Conservation (phyloP, 2,113 vertebrate species). For the Dolichotis patagonum region DNA sequence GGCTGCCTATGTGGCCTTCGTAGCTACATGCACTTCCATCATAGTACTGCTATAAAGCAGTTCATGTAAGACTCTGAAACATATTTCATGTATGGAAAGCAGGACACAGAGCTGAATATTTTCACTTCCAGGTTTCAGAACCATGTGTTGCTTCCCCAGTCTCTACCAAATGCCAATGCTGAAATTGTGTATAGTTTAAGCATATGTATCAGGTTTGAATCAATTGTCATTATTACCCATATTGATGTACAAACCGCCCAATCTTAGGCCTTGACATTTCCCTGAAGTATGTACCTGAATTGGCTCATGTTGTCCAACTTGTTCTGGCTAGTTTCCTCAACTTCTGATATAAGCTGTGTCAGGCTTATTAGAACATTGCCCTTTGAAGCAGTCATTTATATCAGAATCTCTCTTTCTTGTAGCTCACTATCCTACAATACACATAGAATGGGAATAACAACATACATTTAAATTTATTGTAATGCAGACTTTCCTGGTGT, state of each 20-base stretch:
- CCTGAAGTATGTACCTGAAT: background rate
- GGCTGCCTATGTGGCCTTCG: background rate
- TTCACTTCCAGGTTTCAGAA: background rate
- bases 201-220: background rate
- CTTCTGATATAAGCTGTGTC: background rate
- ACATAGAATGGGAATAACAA: background rate
- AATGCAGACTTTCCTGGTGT: background rate
- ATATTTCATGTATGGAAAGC: background rate
- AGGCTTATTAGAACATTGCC: background rate
- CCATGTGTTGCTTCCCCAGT: background rate
- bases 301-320: background rate
- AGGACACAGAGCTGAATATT: background rate
- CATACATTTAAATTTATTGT: background rate
- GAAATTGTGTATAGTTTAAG: background rate
- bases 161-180: background rate
- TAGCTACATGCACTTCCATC: background rate
- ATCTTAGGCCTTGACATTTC: background rate
- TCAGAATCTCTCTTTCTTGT: background rate
- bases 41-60: background rate
- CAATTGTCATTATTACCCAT: background rate
- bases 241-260: background rate
- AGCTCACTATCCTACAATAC: background rate
- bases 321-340: background rate
- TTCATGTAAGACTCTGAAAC: background rate
- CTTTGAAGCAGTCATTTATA: slow-evolving; percentile 3